These are phyloP conservation scores for Latheticus oryzae DNA, from an alignment of 2,888 invertebrate species.

Conservation along the genomic window DNA sequence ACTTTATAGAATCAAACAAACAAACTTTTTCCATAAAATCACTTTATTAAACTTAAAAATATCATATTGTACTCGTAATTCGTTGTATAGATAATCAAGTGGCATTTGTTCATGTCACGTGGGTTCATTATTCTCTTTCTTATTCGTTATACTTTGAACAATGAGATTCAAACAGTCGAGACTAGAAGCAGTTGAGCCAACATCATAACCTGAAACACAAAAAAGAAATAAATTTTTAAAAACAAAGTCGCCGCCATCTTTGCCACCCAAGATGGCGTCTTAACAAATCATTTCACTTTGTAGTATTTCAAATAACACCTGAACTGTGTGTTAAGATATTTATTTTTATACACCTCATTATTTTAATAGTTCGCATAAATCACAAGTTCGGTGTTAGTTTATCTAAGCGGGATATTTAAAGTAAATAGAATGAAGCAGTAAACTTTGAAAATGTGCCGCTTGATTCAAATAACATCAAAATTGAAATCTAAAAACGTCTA, in stretches of 20 bases:
- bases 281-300: slow-evolving; percentile 51
- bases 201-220: slow-evolving; percentile 64
- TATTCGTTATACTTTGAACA: slow-evolving; percentile 74
- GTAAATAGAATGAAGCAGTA: too few species aligned
- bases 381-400: slow-evolving; percentile 28
- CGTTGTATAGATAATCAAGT: slow-evolving; percentile 18
- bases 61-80: slow-evolving; percentile 16
- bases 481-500: slow-evolving; percentile 23
- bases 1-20: slow-evolving; percentile 11
- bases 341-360: slow-evolving; percentile 55
- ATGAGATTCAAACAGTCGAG: slow-evolving; percentile 78
- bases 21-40: slow-evolving; percentile 7
- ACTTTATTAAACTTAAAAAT: slow-evolving; percentile 30
- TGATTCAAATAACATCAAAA: background rate
- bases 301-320: slow-evolving; percentile 43
- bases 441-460: slow-evolving; percentile 21
- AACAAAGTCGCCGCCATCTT: slow-evolving; percentile 9
- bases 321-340: slow-evolving; percentile 48
- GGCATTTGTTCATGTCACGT: slow-evolving; percentile 23
- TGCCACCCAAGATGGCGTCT: slow-evolving; percentile 23
- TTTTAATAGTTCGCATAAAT: slow-evolving; percentile 53
- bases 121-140: slow-evolving; percentile 50
- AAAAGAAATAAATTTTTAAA: slow-evolving; percentile 35
- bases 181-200: slow-evolving; percentile 68
- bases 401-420: background rate